These are phyloP conservation scores for Actias luna DNA, from an alignment of 2,888 invertebrate genomes.

Conservation along the genomic window DNA sequence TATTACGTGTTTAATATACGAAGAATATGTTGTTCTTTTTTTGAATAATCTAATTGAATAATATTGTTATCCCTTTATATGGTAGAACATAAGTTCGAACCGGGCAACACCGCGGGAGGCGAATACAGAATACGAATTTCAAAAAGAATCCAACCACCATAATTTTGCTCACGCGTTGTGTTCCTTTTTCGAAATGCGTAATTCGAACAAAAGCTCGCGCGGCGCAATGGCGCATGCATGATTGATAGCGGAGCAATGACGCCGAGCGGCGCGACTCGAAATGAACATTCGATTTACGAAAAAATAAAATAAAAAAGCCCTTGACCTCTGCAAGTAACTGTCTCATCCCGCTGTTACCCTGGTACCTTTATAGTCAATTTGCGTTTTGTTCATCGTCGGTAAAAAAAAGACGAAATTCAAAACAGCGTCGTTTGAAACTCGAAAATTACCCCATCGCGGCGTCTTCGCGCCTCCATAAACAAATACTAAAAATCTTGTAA, in stretches of 20 bases:
- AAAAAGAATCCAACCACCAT: conserved; percentile 68
- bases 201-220: conserved; percentile 77
- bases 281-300: conserved; percentile 63
- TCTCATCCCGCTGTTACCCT: conserved; percentile 26
- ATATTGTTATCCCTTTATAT: neutral
- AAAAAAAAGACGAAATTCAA: conserved; percentile 43
- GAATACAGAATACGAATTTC: conserved; percentile 54
- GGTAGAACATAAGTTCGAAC: conserved; percentile 29
- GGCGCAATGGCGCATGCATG: conserved; percentile 79
- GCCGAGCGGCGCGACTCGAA: conserved; percentile 49
- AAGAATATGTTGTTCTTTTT: neutral
- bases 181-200: conserved; percentile 77
- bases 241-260: conserved; percentile 77
- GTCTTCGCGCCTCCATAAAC: conserved; percentile 74
- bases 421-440: conserved; percentile 36
- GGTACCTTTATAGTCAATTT: conserved; percentile 54
- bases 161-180: conserved; percentile 57
- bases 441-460: conserved; percentile 68
- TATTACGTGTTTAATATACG: neutral
- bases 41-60: neutral
- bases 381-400: conserved; percentile 47
- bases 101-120: conserved; percentile 58
- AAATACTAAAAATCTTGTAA: conserved; percentile 81
- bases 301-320: conserved; percentile 57
- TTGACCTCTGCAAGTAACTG: conserved; percentile 57